Percentiles rank a stretch among this genome's conserved stretches.
Evolutionary conservation across 2,888 invertebrate species (phyloP).

Genomic region (Fragum sueziense): DNA sequence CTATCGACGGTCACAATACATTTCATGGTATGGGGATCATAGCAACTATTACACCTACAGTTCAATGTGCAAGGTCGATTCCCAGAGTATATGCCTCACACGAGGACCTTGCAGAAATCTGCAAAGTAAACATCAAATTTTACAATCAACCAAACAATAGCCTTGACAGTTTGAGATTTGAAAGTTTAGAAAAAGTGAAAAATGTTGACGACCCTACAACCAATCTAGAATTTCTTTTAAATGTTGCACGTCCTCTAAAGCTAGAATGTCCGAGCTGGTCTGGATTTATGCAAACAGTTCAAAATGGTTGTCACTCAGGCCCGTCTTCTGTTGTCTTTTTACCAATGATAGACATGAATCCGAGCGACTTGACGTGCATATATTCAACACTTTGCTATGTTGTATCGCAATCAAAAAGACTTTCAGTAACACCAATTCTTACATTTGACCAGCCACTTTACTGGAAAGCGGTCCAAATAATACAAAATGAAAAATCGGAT

Average conservation of each 20-base stretch:
- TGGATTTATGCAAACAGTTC: constrained; percentile 35
- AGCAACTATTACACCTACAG: too few species aligned
- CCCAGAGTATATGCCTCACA: too few species aligned
- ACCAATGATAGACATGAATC: constrained; percentile 25
- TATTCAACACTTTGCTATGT: constrained; percentile 55
- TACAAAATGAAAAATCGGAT: constrained; percentile 22
- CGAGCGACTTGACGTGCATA: constrained; percentile 28
- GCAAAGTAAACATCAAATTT: background rate
- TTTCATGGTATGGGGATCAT: background rate
- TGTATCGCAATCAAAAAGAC: constrained; percentile 27
- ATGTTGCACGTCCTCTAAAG: background rate
- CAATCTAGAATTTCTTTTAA: background rate
- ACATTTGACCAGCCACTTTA: constrained; percentile 63
- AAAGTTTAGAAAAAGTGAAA: background rate
- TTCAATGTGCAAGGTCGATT: too few species aligned
- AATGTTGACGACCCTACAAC: background rate
- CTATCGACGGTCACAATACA: background rate
- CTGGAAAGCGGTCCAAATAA: constrained; percentile 59
- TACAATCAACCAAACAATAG: background rate
- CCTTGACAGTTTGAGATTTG: background rate
- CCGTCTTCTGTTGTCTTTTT: background rate
- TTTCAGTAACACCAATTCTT: constrained; percentile 33
- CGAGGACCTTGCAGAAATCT: too few species aligned
- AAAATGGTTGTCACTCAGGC: background rate
- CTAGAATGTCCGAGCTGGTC: constrained; percentile 9